phyloP scores from a whole-genome alignment of 1,140 invertebrate species.

The Psilanteris sp. region DNA sequence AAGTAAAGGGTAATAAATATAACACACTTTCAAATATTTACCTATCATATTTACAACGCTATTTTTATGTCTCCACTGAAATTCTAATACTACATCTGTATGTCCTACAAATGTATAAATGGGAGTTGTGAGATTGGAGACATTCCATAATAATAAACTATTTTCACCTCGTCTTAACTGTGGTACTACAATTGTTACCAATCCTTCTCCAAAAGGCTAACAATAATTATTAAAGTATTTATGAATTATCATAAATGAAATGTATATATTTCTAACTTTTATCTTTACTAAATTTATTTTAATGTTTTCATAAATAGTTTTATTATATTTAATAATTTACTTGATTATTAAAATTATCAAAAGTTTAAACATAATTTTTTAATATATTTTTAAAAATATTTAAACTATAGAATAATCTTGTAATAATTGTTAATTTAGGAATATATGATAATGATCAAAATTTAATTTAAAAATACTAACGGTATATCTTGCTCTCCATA shows the following conservation, averaged over 20 bases:
- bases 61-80: conserved; percentile 91
- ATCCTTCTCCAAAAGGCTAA: conserved; percentile 94
- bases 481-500: conserved; percentile 95
- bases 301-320: no score
- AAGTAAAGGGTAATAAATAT: no score
- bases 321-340: no score
- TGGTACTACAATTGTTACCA: conserved; percentile 93
- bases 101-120: conserved; percentile 95
- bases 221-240: conserved; percentile 15
- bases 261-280: no score
- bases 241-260: no score
- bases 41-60: conserved; percentile 48
- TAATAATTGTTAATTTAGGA: no score
- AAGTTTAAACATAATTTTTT: no score
- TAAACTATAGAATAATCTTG: no score
- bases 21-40: neutral
- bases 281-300: no score
- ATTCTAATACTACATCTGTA: conserved; percentile 95
- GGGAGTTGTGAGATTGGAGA: conserved; percentile 84
- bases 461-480: conserved; percentile 82
- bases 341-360: no score
- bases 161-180: conserved; percentile 89
- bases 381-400: no score
- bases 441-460: no score
- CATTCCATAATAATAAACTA: conserved; percentile 90